A percentile compares a stretch with the other conserved stretches of the same genome.
Conservation (phyloP, 2,797 vertebrate species). For the Pagetopsis macropterus region DNA sequence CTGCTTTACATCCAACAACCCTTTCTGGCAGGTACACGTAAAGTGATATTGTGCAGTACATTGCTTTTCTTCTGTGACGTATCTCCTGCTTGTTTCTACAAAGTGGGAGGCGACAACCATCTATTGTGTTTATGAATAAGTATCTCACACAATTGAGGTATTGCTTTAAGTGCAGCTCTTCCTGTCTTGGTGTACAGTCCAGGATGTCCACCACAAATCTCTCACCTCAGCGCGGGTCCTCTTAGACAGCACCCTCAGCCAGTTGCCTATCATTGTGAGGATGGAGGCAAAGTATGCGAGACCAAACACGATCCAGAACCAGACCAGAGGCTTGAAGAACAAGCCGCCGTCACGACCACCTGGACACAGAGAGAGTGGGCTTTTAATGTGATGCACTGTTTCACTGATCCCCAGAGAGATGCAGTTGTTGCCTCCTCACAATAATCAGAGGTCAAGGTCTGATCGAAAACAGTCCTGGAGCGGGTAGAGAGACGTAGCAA, state of each 20-base stretch:
- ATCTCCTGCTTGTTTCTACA: too few relatives aligned
- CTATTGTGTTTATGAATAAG: too few relatives aligned
- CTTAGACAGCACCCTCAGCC: constrained; percentile 89
- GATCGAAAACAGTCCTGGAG: background rate
- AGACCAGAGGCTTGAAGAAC: constrained; percentile 90
- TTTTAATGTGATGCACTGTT: constrained; percentile 7
- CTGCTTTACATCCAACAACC: too few relatives aligned
- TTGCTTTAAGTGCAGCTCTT: background rate
- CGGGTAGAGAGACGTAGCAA: background rate
- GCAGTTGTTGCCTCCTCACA: background rate
- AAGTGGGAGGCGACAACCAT: too few relatives aligned
- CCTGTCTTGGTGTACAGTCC: background rate
- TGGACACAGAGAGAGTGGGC: constrained; percentile 57
- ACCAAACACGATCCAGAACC: constrained; percentile 94
- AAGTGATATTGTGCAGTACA: too few relatives aligned
- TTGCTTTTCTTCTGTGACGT: too few relatives aligned
- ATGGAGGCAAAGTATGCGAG: constrained; percentile 94
- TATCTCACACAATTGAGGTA: too few relatives aligned
- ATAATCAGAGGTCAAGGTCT: background rate
- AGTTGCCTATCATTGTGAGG: constrained; percentile 94
- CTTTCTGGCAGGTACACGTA: too few relatives aligned
- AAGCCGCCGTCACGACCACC: constrained; percentile 73
- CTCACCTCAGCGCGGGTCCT: constrained; percentile 91
- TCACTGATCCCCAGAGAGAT: background rate
- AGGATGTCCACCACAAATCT: background rate